Evolutionary conservation across 2,888 invertebrate genomes (phyloP), one percentile per base, ranked within the genome.

Genomic region (Hypsopygia costalis): DNA sequence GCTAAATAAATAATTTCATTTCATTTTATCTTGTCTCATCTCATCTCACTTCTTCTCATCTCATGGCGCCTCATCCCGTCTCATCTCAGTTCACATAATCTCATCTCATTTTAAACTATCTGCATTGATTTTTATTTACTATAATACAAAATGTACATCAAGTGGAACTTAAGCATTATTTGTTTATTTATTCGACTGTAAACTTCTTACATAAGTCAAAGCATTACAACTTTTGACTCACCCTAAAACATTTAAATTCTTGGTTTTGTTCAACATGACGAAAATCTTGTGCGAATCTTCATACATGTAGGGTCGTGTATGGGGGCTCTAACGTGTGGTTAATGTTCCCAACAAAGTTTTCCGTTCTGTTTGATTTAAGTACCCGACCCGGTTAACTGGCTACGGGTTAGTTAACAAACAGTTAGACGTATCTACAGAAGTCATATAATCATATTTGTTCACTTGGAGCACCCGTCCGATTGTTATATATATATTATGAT

Each of bases 301-400:
- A 25, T 8, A 25, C 29, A 40, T 48, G 36, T 51, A 38, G 40
- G 44, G n/a, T 21, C 27, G 44, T 45, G 41, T 42, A 40, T 36
- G 40, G 27, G 41, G 36, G 42, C 40, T 44, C 33, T 55, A 53
- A 49, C 40, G 43, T 30, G 43, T 46, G 52, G 54, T 58, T 56
- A 48, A 42, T 43, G 52, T 52, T 49, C 40, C 38, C 55, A 59
- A 55, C 55, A 62, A 68, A 68, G 58, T 69, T 69, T 51, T 44
- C 41, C 47, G 49, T 57, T 45, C 52, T 57, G 54, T 67, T 66
- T 67, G 62, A 68, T 66, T 67, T 70, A 62, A 58, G 63, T 65
- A 61, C 60, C 47, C 51, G 41, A 42, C 37, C 48, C 42, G 45
- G 47, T 45, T 47, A 46, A 34, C 40, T 33, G 48, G 34, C 42